Evolutionary conservation across 2,113 vertebrate species (phyloP), one percentile per base, ranked within the genome.

Genomic region (Rostratula benghalensis): DNA sequence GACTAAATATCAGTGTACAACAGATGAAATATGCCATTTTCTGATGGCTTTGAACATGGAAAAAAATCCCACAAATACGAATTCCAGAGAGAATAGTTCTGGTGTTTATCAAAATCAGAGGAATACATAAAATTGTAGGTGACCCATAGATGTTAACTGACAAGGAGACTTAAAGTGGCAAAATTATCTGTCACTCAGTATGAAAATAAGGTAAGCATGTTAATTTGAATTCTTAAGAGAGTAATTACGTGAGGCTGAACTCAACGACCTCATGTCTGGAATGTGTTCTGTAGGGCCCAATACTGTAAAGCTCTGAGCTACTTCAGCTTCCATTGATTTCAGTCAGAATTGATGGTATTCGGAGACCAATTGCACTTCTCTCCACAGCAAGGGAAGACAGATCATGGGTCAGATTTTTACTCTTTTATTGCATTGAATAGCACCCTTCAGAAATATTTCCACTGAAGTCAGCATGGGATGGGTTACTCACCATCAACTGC

Each of bases 1-100:
- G 74, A 76, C 96, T 96, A 96, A 97, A 83, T 94, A 97, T 85
- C 86, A 96, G 48, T 88, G 50, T 95, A 84, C n/a, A 74, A 22
- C 18, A 93, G 54, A 61, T 94, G 77, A 95, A 93, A 89, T 65
- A 11, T 37, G 79, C 41, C 59, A 13, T 85, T 92, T 93, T 90
- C 60, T 87, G 12, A 70, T 82, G 61, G 37, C 84, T 84, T 97
- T 10, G 4, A 74, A 45, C 85, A 51, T 56, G 48, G n/a, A n/a
- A n/a, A 50, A 91, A 91, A 90, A 91, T 92, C 64, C 75, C 92
- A 89, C 57, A 50, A 70, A 53, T 89, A 22, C 35, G 91, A 45
- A 64, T 64, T 90, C 37, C 51, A 83, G 56, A 92, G 68, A 82
- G 35, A 71, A 75, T 24, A 63, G 10, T 54, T 27, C 13, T 91